Conservation (phyloP, 2,797 vertebrate genomes). For the Pterois miles region DNA sequence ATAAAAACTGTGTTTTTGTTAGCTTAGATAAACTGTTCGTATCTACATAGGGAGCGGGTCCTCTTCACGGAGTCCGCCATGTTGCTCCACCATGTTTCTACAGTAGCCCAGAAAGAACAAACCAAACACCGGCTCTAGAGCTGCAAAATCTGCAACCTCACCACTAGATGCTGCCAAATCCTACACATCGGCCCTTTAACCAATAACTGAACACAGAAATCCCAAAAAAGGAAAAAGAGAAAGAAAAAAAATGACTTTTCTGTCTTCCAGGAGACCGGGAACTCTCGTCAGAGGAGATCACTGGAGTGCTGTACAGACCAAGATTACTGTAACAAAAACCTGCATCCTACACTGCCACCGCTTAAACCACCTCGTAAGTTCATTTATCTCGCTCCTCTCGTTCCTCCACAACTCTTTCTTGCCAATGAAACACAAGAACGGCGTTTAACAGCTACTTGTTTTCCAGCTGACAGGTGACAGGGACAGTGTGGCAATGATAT, state of each 20-base stretch:
- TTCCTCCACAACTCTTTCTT: neutral
- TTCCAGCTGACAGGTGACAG: constrained; percentile 29
- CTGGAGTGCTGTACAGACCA: constrained; percentile 95
- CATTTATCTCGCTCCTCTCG: neutral
- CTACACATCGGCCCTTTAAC: neutral
- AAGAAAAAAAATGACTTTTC: neutral
- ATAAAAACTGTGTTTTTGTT: no score
- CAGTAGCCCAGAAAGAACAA: fast-evolving
- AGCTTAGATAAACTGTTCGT: no score
- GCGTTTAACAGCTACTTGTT: constrained; percentile 13
- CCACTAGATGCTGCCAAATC: neutral
- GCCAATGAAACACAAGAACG: constrained; percentile 2
- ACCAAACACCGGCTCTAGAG: no score
- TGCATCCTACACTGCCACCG: constrained; percentile 92
- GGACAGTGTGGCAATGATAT: constrained; percentile 14
- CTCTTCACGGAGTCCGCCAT: no score
- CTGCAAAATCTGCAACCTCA: no score
- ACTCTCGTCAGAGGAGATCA: constrained; percentile 88
- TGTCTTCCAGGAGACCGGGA: constrained; percentile 87
- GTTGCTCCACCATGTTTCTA: no score
- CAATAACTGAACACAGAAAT: neutral
- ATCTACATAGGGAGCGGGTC: fast-evolving
- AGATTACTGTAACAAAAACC: constrained; percentile 94
- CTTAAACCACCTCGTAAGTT: constrained; percentile 88
- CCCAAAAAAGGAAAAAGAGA: neutral